phyloP scores from a whole-genome alignment of 2,113 vertebrate species.

The Sitta europaea region DNA sequence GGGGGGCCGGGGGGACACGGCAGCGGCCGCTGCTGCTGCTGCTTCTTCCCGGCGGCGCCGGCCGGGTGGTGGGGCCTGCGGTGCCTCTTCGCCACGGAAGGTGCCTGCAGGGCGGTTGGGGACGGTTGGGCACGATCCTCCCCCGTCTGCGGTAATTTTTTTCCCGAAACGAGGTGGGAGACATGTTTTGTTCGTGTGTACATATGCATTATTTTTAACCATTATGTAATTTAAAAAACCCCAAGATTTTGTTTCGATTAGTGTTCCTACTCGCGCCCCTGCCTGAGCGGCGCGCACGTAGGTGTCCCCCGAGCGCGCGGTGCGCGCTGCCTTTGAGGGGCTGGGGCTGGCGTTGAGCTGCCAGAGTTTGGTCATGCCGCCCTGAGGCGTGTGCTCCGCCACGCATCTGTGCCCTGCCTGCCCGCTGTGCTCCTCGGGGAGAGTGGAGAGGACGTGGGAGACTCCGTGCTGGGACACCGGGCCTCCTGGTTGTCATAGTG shows the following conservation, averaged over 20 bases:
- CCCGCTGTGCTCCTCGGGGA: not conserved
- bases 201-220: not conserved
- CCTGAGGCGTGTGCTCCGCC: fast-evolving
- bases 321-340: not conserved
- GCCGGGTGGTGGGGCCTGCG: too few relatives aligned
- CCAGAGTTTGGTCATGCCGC: fast-evolving
- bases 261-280: not conserved
- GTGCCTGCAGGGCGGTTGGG: not conserved
- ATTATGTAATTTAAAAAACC: fast-evolving
- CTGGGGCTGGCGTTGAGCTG: not conserved
- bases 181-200: fast-evolving
- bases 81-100: not conserved
- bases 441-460: not conserved
- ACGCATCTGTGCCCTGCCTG: fast-evolving
- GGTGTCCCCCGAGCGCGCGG: not conserved
- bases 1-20: too few relatives aligned
- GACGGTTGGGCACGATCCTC: not conserved
- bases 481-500: fast-evolving
- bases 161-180: not conserved
- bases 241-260: not conserved
- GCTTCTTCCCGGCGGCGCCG: too few relatives aligned
- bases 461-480: not conserved
- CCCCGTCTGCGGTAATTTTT: not conserved
- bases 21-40: too few relatives aligned
- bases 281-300: not conserved